These are phyloP conservation scores for Callocephalon fimbriatum DNA, from an alignment of 2,113 vertebrate species.

Conservation along the genomic window DNA sequence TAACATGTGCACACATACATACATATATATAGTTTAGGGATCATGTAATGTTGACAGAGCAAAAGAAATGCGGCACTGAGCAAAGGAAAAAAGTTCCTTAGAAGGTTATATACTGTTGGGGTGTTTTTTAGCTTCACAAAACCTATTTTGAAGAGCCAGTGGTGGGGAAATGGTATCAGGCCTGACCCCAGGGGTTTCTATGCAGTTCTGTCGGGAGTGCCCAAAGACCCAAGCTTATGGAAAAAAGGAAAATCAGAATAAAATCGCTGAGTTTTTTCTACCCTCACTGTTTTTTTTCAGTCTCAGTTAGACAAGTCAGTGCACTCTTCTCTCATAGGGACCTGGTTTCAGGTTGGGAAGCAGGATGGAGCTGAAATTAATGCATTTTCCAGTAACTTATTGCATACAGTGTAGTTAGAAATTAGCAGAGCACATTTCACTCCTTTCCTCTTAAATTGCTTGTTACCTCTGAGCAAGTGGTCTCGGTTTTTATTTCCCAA, in stretches of 20 bases:
- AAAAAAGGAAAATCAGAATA: background rate
- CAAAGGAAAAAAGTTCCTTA: background rate
- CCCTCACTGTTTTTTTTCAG: background rate
- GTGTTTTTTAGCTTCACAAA: background rate
- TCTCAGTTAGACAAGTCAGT: background rate
- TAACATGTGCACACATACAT: too few relatives aligned
- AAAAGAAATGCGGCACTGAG: background rate
- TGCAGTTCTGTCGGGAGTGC: background rate
- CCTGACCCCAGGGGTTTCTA: background rate
- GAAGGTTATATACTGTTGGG: background rate
- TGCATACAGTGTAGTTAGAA: background rate
- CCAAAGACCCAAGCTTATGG: background rate
- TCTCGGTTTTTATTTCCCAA: background rate
- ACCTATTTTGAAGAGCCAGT: background rate
- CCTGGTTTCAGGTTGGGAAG: background rate
- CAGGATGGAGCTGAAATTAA: background rate
- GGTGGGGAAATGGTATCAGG: background rate
- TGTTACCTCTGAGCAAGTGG: background rate
- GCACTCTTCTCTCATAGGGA: background rate
- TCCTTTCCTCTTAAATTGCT: background rate
- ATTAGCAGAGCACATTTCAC: background rate
- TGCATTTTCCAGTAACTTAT: background rate
- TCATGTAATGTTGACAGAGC: background rate
- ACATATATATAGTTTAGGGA: background rate
- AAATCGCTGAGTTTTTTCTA: background rate